Evolutionary conservation across 1,140 invertebrate genomes (phyloP), one percentile per base, ranked within the genome.

Genomic region (Drosophila hydei): DNA sequence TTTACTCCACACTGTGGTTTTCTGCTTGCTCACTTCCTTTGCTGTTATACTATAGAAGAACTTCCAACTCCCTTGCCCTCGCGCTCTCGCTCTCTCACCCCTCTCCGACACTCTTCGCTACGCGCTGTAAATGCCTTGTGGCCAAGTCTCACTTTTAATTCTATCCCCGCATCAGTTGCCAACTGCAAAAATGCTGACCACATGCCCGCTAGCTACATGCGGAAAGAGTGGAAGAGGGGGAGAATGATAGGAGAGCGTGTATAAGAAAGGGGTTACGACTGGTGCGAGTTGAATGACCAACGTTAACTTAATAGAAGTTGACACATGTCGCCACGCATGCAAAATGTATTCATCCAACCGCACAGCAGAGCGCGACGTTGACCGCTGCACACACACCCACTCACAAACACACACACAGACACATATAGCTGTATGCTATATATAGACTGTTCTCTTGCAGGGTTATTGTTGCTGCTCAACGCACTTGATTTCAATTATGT

Each of bases 281-380:
- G 47, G 27, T 68, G 55, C 62, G 81, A 51, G 80, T 84, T 85
- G 81, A 85, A 85, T 85, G 80, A 85, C 80, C 80, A 85, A 51
- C 81, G 65, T 65, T 85, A 85, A 85, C 80, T 85, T 85, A 85
- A 85, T 85, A 85, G 80, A 85, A 87, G 81, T 85, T 87, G 80
- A 87, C 80, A 85, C 81, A 85, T 85, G 80, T 85, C 81, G 80
- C 80, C 80, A 85, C 80, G 80, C 80, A 87, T 85, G 80, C 80
- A 85, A 85, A 85, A 80, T 85, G 77, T 73, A 85, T 85, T 87
- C 74, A 80, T 59, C 81, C 81, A 77, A 85, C 80, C 80, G 70
- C 80, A 80, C 2, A 11, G 48, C 70, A 48, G 47, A 54, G 14
- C 43, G 14, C 60, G 58, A 43, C 38, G 64, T 50, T 61, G 56